A percentile compares a stretch with the other conserved stretches of the same genome.
Conservation (phyloP, 2,113 vertebrate species). For the Notothenia rossii region DNA sequence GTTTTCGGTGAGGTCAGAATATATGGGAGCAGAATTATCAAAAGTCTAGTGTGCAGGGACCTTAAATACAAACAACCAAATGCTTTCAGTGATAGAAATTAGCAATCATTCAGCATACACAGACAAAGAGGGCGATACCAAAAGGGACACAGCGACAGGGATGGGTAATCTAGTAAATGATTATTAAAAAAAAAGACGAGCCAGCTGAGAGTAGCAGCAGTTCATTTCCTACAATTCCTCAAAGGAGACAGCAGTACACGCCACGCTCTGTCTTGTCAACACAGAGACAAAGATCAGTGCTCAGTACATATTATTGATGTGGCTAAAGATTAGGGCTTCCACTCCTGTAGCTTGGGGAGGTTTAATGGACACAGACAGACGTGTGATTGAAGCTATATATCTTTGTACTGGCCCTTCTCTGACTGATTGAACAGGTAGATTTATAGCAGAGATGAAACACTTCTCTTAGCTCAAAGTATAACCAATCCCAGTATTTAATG, state of each 20-base stretch:
- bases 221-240: conserved; percentile 63
- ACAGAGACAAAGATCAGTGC: conserved; percentile 51
- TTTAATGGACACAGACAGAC: not conserved
- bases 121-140: conserved; percentile 40
- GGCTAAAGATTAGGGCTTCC: conserved; percentile 32
- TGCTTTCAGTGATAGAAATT: conserved; percentile 38
- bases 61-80: not conserved
- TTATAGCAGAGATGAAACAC: not conserved
- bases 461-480: not conserved
- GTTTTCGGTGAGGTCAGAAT: not conserved
- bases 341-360: conserved; percentile 20
- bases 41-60: not conserved
- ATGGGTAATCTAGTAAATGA: conserved; percentile 45
- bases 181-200: conserved; percentile 59
- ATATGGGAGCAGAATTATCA: not conserved
- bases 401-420: conserved; percentile 6
- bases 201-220: conserved; percentile 57
- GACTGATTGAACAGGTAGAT: not conserved
- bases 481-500: not conserved
- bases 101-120: conserved; percentile 27
- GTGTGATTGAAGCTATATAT: not conserved
- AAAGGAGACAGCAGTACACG: conserved; percentile 43
- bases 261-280: conserved; percentile 36
- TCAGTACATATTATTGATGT: conserved; percentile 47
- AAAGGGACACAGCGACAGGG: conserved; percentile 21